These are phyloP conservation scores for Paedocypris micromegethes DNA, from an alignment of 2,797 vertebrate species.

Conservation along the genomic window DNA sequence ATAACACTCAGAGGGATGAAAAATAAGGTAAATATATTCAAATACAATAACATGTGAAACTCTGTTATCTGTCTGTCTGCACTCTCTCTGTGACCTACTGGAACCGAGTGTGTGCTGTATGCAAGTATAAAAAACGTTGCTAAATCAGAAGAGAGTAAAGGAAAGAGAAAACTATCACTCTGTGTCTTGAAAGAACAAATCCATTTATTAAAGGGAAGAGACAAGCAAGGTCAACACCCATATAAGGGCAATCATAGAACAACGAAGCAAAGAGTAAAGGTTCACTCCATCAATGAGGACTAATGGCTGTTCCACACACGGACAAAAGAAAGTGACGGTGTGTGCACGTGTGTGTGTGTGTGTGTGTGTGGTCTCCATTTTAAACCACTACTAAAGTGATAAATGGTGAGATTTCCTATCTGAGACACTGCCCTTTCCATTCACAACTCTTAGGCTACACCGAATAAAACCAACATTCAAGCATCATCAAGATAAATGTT, in stretches of 20 bases:
- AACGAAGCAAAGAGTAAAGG: slow-evolving; percentile 36
- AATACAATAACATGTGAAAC: background rate
- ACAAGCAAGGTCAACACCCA: slow-evolving; percentile 42
- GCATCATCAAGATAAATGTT: background rate
- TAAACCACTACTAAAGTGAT: slow-evolving; percentile 5
- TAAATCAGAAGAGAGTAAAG: slow-evolving; percentile 1
- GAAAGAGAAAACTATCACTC: slow-evolving; percentile 24
- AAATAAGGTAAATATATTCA: no score
- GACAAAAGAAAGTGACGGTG: background rate
- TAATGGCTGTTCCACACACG: slow-evolving; percentile 29
- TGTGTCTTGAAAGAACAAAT: slow-evolving; percentile 42
- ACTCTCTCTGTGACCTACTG: no score
- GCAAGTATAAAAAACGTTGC: background rate
- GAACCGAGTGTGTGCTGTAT: background rate
- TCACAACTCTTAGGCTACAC: slow-evolving; percentile 1
- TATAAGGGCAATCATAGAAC: slow-evolving; percentile 40
- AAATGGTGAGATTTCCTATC: slow-evolving; percentile 9
- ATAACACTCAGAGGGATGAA: no score
- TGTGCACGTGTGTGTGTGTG: background rate
- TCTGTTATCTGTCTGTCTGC: background rate
- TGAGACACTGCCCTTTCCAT: background rate
- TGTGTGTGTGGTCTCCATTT: background rate
- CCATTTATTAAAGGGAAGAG: slow-evolving; percentile 45
- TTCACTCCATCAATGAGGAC: slow-evolving; percentile 38
- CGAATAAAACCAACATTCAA: slow-evolving; percentile 8